Evolutionary conservation across 2,797 vertebrate species (phyloP), one percentile per base, ranked within the genome.

Genomic region (Pangasius sanitwongsei): DNA sequence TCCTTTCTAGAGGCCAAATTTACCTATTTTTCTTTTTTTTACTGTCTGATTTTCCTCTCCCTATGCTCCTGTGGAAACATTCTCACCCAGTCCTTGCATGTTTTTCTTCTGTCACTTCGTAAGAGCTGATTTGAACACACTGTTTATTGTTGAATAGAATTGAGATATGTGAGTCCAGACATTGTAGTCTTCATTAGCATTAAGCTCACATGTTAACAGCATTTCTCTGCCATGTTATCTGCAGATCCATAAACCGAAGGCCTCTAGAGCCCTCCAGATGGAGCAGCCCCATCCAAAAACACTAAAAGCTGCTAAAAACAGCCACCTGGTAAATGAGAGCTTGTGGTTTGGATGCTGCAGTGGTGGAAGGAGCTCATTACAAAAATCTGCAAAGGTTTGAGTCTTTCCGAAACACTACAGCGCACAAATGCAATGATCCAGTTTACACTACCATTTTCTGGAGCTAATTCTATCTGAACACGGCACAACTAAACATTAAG

Each of bases 11-110:
- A n/a, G 41, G 23, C 59, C 20, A 34, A 37, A 53, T 78, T 28
- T 85, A 78, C 85, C 82, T 78, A 78, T 87, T 90, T 80, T 81
- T 61, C 80, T n/a, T 37, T 90, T 83, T 78, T 88, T 88, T 84
- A 59, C 37, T 88, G 84, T 74, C 72, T 89, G 55, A 55, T 88
- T 48, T 80, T 72, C 34, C 41, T 55, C 34, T 88, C 61, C 18
- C 9, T n/a, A 69, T 48, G 11, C 80, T 81, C 55, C 55, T 9
- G 11, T 50, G 61, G 41, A 50, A 84, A 67, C 15, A 20, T 84
- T 67, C 82, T 83, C 41, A 31, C 41, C 28, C 59, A 84, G 8
- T 67, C 41, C 13, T 67, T 50, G 37, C 80, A 59, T 72, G 50
- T 83, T 83, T 55, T n/a, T 31, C 25, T 63, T 84, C 28, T 88